Evolutionary conservation across 1,140 invertebrate genomes (phyloP).

Genomic region (Nephila pilipes): DNA sequence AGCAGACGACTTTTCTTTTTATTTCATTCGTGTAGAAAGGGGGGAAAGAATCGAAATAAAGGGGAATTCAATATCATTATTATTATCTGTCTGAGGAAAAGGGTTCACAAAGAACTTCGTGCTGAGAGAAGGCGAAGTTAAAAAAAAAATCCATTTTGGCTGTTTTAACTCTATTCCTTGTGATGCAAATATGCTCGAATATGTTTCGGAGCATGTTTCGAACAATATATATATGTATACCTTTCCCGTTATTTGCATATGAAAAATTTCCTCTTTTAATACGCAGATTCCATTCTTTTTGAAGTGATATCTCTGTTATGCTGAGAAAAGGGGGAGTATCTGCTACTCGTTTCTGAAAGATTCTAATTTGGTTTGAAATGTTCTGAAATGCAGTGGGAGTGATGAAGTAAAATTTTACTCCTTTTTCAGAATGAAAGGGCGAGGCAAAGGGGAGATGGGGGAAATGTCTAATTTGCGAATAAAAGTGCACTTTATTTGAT

Average conservation of each 20-base stretch:
- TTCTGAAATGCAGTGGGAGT: not conserved
- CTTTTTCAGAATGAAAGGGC: not conserved
- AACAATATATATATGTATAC: conserved; percentile 26
- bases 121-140: conserved; percentile 22
- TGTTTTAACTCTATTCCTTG: conserved; percentile 57
- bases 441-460: not conserved
- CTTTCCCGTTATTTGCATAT: conserved; percentile 44
- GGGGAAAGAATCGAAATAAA: not conserved
- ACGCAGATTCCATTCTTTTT: conserved; percentile 35
- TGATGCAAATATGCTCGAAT: conserved; percentile 56
- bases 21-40: not conserved
- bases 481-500: conserved; percentile 6
- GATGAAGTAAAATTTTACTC: not conserved
- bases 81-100: conserved; percentile 58
- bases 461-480: not conserved
- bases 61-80: conserved; percentile 68
- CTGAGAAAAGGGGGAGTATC: not conserved
- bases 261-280: conserved; percentile 34
- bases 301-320: conserved; percentile 20
- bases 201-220: not conserved
- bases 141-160: conserved; percentile 60
- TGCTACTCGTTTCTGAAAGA: conserved; percentile 10
- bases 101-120: conserved; percentile 35
- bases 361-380: conserved; percentile 46
- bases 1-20: conserved; percentile 39